Evolutionary conservation across 2,888 invertebrate species (phyloP), one percentile per base, ranked within the genome.

Genomic region (Mythimna impura): DNA sequence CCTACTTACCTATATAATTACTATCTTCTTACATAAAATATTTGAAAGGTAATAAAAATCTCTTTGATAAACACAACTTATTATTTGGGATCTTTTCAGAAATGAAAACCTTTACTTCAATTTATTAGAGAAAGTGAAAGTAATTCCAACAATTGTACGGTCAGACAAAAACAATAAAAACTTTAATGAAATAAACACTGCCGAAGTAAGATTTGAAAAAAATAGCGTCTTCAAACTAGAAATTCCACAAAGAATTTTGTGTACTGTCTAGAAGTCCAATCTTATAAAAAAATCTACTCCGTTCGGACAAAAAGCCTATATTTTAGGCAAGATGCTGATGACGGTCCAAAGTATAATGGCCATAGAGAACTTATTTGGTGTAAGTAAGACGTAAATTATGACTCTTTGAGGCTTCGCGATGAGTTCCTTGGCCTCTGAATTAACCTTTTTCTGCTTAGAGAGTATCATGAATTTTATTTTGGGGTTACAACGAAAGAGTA

Each of bases 331-430:
- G 63, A 83, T 62, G 73, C 73, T 83, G 84, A 82, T 73, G 73
- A 67, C 63, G 63, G 69, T 20, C 54, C 22, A 57, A 77, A 80
- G 81, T 73, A 66, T 83, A 82, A 83, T 76, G 73, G 25, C 55
- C 22, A n/a, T 50, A 71, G 69, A 70, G 57, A 71, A 83, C 69
- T 83, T 76, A 74, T 74, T 76, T 64, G 80, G 72, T 47, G 70
- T 66, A 65, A 83, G 73, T 83, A 83, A 80, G 81, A 73, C 71
- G 77, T 83, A 82, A 82, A 80, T 82, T 80, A 80, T 71, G 73
- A 66, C 71, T 72, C 61, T 80, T 73, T 69, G 69, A 66, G 62
- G 60, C 60, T 25, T 7, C 30, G 0, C 22, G 36, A 47, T 70
- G 71, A 77, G 77, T 67, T 76, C 58, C 63, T 73, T 71, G 54